A percentile compares a stretch with the other conserved stretches of the same genome.
These are phyloP conservation scores for Odontamblyopus lacepedii DNA, from an alignment of 2,797 vertebrate genomes.

Conservation along the genomic window DNA sequence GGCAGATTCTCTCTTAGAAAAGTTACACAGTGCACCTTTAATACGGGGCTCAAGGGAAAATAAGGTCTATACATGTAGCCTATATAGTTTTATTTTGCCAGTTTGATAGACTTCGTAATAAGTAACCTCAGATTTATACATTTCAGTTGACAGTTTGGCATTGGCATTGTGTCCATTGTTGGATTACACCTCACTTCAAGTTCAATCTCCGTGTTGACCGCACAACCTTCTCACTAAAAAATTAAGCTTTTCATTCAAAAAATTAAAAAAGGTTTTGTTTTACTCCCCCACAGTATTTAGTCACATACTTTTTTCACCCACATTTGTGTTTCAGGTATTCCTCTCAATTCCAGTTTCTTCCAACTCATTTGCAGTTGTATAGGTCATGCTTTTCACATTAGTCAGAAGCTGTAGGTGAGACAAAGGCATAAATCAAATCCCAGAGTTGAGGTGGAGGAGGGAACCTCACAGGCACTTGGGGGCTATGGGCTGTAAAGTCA, in stretches of 20 bases:
- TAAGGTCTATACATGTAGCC: background rate
- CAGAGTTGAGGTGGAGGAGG: constrained; percentile 30
- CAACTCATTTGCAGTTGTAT: constrained; percentile 27
- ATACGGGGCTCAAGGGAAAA: too few species aligned
- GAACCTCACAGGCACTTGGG: constrained; percentile 32
- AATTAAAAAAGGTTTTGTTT: constrained; percentile 23
- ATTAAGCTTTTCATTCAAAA: background rate
- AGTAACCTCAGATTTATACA: background rate
- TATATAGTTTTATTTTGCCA: too few species aligned
- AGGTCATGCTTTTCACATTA: constrained; percentile 29
- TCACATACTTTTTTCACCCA: constrained; percentile 5
- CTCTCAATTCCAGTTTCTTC: constrained; percentile 12
- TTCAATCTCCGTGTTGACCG: constrained; percentile 18
- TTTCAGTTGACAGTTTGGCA: background rate
- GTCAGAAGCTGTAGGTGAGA: constrained; percentile 24
- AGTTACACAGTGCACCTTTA: too few species aligned
- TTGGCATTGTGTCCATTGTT: background rate
- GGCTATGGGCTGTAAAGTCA: constrained; percentile 36
- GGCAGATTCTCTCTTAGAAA: too few species aligned
- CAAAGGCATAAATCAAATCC: constrained; percentile 45
- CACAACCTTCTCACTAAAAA: constrained; percentile 19
- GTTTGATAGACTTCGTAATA: too few species aligned
- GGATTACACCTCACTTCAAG: constrained; percentile 7
- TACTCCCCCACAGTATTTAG: constrained; percentile 1
- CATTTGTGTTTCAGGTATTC: constrained; percentile 24